A percentile compares a stretch with the other conserved stretches of the same genome.
Evolutionary conservation across 2,888 invertebrate genomes (phyloP).

Genomic region (Plagodis dolabraria): DNA sequence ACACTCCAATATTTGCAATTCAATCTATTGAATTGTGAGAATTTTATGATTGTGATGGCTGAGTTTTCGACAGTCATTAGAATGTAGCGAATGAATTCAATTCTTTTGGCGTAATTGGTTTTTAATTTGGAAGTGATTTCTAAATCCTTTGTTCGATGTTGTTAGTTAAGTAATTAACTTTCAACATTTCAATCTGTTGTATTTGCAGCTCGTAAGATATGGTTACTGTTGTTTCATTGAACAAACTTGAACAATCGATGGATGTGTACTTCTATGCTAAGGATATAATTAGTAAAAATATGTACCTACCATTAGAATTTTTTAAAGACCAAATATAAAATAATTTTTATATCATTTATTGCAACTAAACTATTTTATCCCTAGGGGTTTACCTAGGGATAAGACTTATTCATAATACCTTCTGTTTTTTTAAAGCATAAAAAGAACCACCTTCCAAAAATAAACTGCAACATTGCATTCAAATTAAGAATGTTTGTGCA

Average conservation of each 20-base stretch:
- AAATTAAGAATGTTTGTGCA: constrained; percentile 53
- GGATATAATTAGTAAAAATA: no score
- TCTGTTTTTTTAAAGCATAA: constrained; percentile 38
- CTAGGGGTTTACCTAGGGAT: no score
- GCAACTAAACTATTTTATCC: no score
- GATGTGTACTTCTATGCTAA: no score
- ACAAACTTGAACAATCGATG: no score
- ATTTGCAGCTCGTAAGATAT: not conserved
- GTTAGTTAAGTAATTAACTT: constrained; percentile 12
- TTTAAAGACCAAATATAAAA: no score
- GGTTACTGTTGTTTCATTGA: no score
- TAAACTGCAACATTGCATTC: constrained; percentile 47
- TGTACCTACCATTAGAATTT: no score
- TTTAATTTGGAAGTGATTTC: constrained; percentile 34
- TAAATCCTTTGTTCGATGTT: constrained; percentile 47
- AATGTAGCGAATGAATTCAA: constrained; percentile 47
- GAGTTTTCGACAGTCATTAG: constrained; percentile 59
- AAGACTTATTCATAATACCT: not conserved
- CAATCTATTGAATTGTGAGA: constrained; percentile 65
- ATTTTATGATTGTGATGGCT: constrained; percentile 57
- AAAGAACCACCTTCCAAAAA: constrained; percentile 42
- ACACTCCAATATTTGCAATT: constrained; percentile 66
- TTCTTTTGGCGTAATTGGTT: constrained; percentile 54
- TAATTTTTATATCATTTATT: no score
- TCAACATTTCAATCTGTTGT: not conserved